Evolutionary conservation across 2,113 vertebrate species (phyloP), one percentile per base, ranked within the genome.

Genomic region (Hipposideros armiger): DNA sequence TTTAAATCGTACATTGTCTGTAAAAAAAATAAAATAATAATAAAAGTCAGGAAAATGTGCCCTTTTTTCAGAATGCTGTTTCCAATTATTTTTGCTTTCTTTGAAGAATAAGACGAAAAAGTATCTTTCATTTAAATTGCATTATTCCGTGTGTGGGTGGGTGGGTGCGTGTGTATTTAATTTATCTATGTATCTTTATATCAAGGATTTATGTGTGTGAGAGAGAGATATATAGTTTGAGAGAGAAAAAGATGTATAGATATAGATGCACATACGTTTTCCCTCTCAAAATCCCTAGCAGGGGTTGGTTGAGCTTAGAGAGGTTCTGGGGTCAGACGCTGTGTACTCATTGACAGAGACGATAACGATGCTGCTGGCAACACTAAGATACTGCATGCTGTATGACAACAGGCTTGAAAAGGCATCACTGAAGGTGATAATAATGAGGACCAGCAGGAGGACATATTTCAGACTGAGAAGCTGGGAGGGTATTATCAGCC

Each of bases 331-430:
- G 95, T 97, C 95, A 96, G 95, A 73, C 32, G 64, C 56, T 90
- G 60, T 64, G 32, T 73, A 78, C 62, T 91, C 82, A 58, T 56
- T 92, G 95, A 94, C 86, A 94, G 93, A 95, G 89, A 73, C 0
- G 82, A 78, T 94, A 96, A 95, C 91, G 93, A 95, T 89, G 56
- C 50, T 78, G 36, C 88, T 94, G 91, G 74, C 93, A 94, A 77
- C 42, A n/a, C 42, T 26, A 76, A 66, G 91, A 90, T 52, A 8
- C 56, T 42, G 88, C 82, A 52, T 0, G 2, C 94, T 91, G 19
- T 94, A 85, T 93, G 95, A 97, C 95, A 96, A 94, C 54, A 6
- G 93, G 56, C 89, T 92, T 95, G 95, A 96, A 97, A 97, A 94
- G 93, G 76, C 91, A 89, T 96, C 95, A 74, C 82, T 52, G 81